Percentiles rank a stretch among this genome's conserved stretches.
phyloP scores from a whole-genome alignment of 2,888 invertebrate species.

The Ceramica pisi region DNA sequence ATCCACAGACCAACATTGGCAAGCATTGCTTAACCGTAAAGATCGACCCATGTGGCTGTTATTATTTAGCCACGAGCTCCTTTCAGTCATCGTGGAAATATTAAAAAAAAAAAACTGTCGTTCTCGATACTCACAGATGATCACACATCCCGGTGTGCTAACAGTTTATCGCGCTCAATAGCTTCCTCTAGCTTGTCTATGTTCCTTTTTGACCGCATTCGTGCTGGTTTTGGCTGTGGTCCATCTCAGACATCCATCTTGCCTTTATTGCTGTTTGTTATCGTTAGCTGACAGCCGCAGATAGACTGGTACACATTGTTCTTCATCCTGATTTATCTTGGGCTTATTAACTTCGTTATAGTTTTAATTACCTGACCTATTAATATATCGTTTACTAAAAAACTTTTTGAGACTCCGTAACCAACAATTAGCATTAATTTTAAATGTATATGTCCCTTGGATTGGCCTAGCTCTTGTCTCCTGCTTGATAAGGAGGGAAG shows the following conservation, averaged over 20 bases:
- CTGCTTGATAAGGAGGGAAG: too few relatives aligned
- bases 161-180: neutral
- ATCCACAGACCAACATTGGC: too few relatives aligned
- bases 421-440: too few relatives aligned
- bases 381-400: neutral
- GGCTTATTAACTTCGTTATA: neutral
- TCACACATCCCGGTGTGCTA: neutral
- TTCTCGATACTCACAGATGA: too few relatives aligned
- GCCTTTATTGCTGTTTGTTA: conserved; percentile 44
- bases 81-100: too few relatives aligned
- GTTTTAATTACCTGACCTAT: neutral
- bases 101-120: neutral
- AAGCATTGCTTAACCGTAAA: too few relatives aligned
- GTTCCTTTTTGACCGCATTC: conserved; percentile 43
- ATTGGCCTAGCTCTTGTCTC: too few relatives aligned
- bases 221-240: conserved; percentile 46
- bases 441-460: too few relatives aligned
- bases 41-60: too few relatives aligned
- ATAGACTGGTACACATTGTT: conserved; percentile 9
- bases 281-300: conserved; percentile 13
- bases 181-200: conserved; percentile 27
- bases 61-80: too few relatives aligned
- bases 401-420: too few relatives aligned
- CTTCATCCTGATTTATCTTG: neutral
- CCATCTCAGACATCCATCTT: conserved; percentile 51